Percentiles rank a stretch among this genome's conserved stretches.
Evolutionary conservation across 2,888 invertebrate species (phyloP).

Genomic region (Gymnosoma rotundatum): DNA sequence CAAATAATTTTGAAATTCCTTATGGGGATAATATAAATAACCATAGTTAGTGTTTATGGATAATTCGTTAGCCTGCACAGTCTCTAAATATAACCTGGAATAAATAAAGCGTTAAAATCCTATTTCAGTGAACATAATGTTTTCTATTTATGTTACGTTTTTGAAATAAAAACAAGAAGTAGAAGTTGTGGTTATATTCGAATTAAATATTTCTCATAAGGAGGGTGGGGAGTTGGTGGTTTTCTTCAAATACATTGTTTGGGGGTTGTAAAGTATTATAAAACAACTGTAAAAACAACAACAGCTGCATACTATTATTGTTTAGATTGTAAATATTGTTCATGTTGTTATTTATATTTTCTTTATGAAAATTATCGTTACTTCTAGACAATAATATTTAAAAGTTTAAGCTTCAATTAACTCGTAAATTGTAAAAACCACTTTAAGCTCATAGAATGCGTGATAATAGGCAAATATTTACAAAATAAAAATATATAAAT

Average conservation of each 20-base stretch:
- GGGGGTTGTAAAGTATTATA: slow-evolving; percentile 37
- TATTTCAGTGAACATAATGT: background rate
- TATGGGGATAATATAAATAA: no score
- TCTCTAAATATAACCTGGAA: no score
- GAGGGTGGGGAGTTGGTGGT: background rate
- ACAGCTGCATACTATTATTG: slow-evolving; percentile 63
- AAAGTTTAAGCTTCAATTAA: slow-evolving; percentile 68
- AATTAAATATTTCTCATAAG: background rate
- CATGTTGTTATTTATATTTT: slow-evolving; percentile 31
- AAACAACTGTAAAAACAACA: slow-evolving; percentile 51
- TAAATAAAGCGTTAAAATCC: no score
- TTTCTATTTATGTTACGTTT: background rate
- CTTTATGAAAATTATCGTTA: slow-evolving; percentile 46
- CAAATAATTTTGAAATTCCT: no score
- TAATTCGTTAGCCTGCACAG: no score
- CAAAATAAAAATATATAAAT: slow-evolving; percentile 15
- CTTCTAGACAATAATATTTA: slow-evolving; percentile 50
- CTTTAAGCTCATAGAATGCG: slow-evolving; percentile 48
- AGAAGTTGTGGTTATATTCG: background rate
- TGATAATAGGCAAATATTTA: slow-evolving; percentile 68
- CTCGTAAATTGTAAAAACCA: slow-evolving; percentile 62
- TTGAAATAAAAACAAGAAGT: background rate
- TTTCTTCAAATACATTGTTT: background rate
- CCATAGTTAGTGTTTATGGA: no score
- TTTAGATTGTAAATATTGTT: slow-evolving; percentile 39